Conservation (phyloP, 2,113 vertebrate genomes). For the Eulemur macaco region DNA sequence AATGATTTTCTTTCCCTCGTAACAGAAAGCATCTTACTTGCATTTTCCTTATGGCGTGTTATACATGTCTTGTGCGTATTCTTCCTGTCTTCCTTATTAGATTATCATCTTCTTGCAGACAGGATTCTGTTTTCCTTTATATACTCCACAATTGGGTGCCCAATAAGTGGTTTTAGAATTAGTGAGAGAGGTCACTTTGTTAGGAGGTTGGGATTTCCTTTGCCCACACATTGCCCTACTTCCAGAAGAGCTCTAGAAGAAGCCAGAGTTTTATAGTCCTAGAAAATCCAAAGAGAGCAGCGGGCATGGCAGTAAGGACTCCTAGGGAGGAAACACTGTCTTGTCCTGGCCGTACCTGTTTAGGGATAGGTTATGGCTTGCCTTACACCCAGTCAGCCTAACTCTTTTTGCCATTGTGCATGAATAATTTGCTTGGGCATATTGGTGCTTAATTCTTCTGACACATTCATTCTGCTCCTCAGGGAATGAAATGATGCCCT, state of each 20-base stretch:
- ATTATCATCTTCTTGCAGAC: background rate
- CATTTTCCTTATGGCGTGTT: background rate
- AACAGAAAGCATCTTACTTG: constrained; percentile 28
- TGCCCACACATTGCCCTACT: background rate
- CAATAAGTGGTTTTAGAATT: constrained; percentile 40
- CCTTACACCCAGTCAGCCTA: background rate
- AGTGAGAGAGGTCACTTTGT: constrained; percentile 33
- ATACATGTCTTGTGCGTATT: background rate
- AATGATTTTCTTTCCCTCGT: constrained; percentile 14
- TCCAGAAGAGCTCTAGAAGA: constrained; percentile 29
- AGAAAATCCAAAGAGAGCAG: background rate
- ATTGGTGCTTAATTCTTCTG: constrained; percentile 50
- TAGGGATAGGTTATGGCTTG: background rate
- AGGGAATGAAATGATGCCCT: constrained; percentile 42
- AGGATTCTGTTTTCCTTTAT: constrained; percentile 45
- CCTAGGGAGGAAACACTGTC: background rate
- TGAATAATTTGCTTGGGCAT: constrained; percentile 23
- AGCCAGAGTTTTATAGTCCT: constrained; percentile 37
- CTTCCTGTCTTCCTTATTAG: constrained; percentile 7
- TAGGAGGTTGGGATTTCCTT: background rate
- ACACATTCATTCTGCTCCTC: constrained; percentile 16
- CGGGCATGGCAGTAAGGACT: background rate
- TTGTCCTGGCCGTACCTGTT: background rate
- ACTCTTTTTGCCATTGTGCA: background rate
- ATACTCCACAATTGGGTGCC: background rate